Evolutionary conservation across 23 tunicate genomes (phyloP).

Genomic region (Clavelina lepadiformis): DNA sequence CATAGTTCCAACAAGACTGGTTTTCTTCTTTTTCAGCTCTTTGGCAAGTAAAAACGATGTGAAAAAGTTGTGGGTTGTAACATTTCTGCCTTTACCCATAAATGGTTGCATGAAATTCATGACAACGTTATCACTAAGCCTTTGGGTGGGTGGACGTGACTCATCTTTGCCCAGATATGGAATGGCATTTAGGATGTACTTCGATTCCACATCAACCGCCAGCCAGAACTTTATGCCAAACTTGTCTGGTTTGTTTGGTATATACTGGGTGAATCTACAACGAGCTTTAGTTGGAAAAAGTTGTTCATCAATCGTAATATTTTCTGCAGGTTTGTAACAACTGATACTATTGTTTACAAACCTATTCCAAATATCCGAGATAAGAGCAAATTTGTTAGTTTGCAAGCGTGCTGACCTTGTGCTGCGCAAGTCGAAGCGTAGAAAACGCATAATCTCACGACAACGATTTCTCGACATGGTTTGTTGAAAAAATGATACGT

Average conservation of each 20-base stretch:
- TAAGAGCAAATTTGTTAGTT: slow-evolving; percentile 15
- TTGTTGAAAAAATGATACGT: slow-evolving; percentile 10
- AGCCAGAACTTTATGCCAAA: slow-evolving; percentile 14
- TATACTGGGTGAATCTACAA: slow-evolving; percentile 9
- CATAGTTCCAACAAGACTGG: slow-evolving; percentile 9
- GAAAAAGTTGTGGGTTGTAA: slow-evolving; percentile 10
- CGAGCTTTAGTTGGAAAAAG: slow-evolving; percentile 11
- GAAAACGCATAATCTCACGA: slow-evolving; percentile 9
- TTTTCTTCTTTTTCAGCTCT: slow-evolving; percentile 12
- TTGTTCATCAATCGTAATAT: slow-evolving; percentile 9
- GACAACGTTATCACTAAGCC: slow-evolving; percentile 12
- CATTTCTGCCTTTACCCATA: slow-evolving; percentile 4
- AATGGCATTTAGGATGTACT: slow-evolving; percentile 12
- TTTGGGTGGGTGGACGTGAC: background rate
- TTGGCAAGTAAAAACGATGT: slow-evolving; percentile 2
- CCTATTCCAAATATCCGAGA: slow-evolving; percentile 18
- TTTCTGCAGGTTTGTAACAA: slow-evolving; percentile 11
- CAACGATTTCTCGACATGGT: slow-evolving; percentile 16
- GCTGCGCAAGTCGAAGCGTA: slow-evolving; percentile 17
- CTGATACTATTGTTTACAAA: slow-evolving; percentile 13
- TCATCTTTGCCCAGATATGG: slow-evolving; percentile 6
- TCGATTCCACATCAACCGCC: slow-evolving; percentile 2
- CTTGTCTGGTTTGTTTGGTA: slow-evolving; percentile 21
- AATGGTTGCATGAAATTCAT: slow-evolving; percentile 5
- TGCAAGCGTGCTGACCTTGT: slow-evolving; percentile 14